phyloP scores from a whole-genome alignment of 2,113 vertebrate genomes.

The Notothenia rossii region DNA sequence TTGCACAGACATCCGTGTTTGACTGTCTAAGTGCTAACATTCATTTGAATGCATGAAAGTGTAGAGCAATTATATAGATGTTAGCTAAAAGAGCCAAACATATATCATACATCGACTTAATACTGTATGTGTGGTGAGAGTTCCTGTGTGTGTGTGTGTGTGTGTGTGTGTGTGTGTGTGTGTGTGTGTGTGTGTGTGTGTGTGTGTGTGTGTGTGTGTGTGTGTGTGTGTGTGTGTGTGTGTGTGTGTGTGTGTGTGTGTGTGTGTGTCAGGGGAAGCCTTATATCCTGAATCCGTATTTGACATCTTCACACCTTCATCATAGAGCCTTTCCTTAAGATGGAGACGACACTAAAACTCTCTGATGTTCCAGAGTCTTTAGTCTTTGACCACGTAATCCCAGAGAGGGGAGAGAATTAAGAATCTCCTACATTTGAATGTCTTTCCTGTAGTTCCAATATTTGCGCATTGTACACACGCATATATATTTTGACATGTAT shows the following conservation, averaged over 20 bases:
- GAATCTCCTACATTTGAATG: slow-evolving; percentile 69
- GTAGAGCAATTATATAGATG: background rate
- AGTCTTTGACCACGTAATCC: slow-evolving; percentile 85
- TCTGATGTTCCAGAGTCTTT: slow-evolving; percentile 80
- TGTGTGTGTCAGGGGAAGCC: slow-evolving; percentile 37
- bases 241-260: slow-evolving; percentile 13
- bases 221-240: background rate
- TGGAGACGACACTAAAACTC: slow-evolving; percentile 69
- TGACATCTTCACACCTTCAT: slow-evolving; percentile 69
- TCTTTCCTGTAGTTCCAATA: slow-evolving; percentile 34
- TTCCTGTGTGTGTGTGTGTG: too few species aligned
- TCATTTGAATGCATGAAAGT: background rate
- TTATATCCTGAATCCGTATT: slow-evolving; percentile 51
- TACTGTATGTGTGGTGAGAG: background rate
- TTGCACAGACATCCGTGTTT: background rate
- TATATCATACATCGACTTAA: background rate
- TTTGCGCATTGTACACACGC: slow-evolving; percentile 12
- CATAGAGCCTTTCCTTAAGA: slow-evolving; percentile 59
- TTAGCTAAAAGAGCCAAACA: background rate
- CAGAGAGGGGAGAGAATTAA: slow-evolving; percentile 50
- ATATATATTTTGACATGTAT: background rate
- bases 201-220: too few species aligned
- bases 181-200: too few species aligned
- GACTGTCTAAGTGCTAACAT: background rate
- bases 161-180: too few species aligned